Evolutionary conservation across 2,797 vertebrate species (phyloP).

Genomic region (Gastrophryne carolinensis): DNA sequence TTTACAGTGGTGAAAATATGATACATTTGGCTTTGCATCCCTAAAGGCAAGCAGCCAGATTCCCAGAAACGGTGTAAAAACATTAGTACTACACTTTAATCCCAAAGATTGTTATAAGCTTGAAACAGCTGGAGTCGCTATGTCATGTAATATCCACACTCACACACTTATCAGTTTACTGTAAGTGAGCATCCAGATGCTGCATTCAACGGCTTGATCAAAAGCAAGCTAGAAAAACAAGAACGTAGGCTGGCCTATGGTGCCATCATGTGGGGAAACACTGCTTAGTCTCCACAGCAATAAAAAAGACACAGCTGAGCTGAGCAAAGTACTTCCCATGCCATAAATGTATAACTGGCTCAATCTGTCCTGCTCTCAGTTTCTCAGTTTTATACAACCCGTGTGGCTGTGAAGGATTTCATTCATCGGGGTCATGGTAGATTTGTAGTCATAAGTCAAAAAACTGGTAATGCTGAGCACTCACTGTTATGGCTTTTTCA

Average conservation of each 20-base stretch:
- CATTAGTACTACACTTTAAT: neutral
- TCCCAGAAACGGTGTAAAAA: neutral
- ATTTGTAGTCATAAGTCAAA: no score
- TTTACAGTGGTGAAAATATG: neutral
- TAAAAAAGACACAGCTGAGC: neutral
- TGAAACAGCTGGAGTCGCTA: neutral
- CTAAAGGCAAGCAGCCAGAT: neutral
- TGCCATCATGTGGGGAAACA: neutral
- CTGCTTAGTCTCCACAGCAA: neutral
- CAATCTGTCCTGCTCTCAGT: no score
- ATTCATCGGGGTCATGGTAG: no score
- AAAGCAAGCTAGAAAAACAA: neutral
- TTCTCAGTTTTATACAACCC: no score
- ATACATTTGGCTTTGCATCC: neutral
- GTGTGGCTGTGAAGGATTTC: no score
- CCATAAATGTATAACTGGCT: no score
- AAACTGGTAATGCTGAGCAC: no score
- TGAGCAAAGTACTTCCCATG: no score
- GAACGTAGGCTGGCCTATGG: neutral
- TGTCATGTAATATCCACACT: neutral
- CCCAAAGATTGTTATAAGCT: neutral
- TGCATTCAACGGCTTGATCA: neutral
- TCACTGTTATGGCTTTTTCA: no score
- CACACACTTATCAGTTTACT: neutral
- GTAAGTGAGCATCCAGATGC: neutral